Conservation (phyloP, 2,888 invertebrate species). For the Agrotis exclamationis region DNA sequence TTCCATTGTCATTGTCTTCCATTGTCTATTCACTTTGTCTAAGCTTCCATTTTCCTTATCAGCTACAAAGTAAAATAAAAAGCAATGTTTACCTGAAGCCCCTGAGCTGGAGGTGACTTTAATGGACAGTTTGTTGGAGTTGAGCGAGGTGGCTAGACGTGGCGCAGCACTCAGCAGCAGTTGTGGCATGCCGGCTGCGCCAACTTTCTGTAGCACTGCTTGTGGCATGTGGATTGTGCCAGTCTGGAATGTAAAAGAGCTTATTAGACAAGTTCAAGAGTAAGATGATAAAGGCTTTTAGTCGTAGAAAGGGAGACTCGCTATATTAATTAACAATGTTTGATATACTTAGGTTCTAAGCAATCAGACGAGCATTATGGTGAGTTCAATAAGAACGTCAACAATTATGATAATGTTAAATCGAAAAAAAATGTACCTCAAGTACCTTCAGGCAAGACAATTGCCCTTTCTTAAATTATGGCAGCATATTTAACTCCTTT, state of each 20-base stretch:
- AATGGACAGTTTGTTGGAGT: constrained; percentile 92
- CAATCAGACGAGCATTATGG: not conserved
- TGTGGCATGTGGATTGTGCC: constrained; percentile 92
- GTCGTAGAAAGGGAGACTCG: not conserved
- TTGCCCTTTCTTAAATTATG: no score
- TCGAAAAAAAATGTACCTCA: not conserved
- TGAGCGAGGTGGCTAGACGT: constrained; percentile 85
- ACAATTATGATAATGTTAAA: not conserved
- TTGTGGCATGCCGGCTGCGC: constrained; percentile 87
- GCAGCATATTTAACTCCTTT: constrained; percentile 1
- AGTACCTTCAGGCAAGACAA: no score
- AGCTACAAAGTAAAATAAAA: not conserved
- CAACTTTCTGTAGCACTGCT: constrained; percentile 88
- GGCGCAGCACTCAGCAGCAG: constrained; percentile 86
- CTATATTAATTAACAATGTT: not conserved
- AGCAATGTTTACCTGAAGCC: constrained; percentile 75
- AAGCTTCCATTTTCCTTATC: not conserved
- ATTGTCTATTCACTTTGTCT: no score
- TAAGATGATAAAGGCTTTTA: no score
- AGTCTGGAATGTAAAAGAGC: constrained; percentile 80
- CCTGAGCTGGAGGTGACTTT: constrained; percentile 92
- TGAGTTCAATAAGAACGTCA: not conserved
- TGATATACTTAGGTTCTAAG: not conserved
- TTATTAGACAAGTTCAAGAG: constrained; percentile 1
- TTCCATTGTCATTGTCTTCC: no score